A percentile compares a stretch with the other conserved stretches of the same genome.
Evolutionary conservation across 1,140 invertebrate genomes (phyloP).

Genomic region (Teleogryllus occipitalis): DNA sequence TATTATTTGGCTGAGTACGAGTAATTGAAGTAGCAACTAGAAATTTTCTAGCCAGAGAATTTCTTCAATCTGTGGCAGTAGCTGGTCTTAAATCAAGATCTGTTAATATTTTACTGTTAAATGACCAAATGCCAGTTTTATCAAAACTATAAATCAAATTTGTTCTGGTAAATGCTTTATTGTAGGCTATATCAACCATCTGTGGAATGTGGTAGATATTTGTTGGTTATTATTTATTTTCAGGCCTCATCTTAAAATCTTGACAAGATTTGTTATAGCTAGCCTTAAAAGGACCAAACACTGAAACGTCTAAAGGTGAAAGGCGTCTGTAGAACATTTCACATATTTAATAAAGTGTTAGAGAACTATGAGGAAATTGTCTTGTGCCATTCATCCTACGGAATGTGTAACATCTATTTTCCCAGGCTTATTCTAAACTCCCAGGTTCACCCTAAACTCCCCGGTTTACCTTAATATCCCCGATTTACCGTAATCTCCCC

Average conservation of each 20-base stretch:
- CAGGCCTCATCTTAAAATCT: constrained; percentile 27
- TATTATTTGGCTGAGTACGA: neutral
- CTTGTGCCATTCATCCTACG: neutral
- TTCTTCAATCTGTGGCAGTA: constrained; percentile 34
- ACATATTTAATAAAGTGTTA: constrained; percentile 15
- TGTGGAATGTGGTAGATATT: constrained; percentile 32
- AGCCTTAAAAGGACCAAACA: constrained; percentile 12
- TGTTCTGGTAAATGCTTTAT: constrained; percentile 28
- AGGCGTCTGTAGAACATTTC: constrained; percentile 10
- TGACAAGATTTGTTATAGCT: constrained; percentile 10
- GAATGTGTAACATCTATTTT: neutral
- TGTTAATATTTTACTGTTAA: constrained; percentile 29
- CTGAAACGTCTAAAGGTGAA: constrained; percentile 10
- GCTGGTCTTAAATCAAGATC: constrained; percentile 32
- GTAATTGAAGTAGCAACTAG: neutral
- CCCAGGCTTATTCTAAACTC: no score
- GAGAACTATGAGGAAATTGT: constrained; percentile 10
- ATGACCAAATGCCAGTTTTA: constrained; percentile 28
- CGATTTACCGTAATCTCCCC: no score
- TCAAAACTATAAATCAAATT: constrained; percentile 32
- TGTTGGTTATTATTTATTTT: constrained; percentile 29
- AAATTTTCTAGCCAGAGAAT: constrained; percentile 18
- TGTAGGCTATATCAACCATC: constrained; percentile 26
- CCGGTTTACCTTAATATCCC: no score
- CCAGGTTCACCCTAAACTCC: no score